Conservation (phyloP, 92 coral and sea anemone species). For the Isaurus tuberculatus region DNA sequence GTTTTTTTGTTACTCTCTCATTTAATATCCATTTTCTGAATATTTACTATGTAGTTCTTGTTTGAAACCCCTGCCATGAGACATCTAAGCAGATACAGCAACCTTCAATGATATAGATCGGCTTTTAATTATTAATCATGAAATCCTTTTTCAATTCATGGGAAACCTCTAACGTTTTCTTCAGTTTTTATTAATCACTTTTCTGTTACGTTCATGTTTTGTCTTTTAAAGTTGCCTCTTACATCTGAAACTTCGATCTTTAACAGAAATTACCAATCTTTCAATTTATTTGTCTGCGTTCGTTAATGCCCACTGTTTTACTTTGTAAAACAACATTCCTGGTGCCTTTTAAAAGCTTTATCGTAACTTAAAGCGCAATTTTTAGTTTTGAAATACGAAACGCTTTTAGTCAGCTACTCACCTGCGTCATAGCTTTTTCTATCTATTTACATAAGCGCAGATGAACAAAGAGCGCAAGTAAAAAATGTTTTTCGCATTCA, state of each 20-base stretch:
- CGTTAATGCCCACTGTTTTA: not conserved
- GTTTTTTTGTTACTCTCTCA: constrained; percentile 45
- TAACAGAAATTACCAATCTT: not conserved
- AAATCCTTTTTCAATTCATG: too few species aligned
- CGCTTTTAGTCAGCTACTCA: constrained; percentile 12
- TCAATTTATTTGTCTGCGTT: not conserved
- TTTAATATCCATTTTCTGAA: constrained; percentile 31
- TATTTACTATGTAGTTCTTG: not conserved
- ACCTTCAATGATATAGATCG: not conserved
- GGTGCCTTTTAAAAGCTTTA: not conserved
- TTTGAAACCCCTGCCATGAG: constrained; percentile 25
- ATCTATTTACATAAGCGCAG: constrained; percentile 41
- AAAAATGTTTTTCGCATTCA: constrained; percentile 21
- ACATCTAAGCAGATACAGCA: not conserved
- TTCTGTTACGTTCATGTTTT: not conserved
- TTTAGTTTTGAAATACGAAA: constrained; percentile 38
- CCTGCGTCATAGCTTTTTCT: constrained; percentile 37
- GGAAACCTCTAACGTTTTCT: not conserved
- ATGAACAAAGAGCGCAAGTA: constrained; percentile 27
- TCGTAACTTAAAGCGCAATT: not conserved
- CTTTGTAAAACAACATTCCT: not conserved
- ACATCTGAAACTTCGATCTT: not conserved
- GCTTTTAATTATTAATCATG: too few species aligned
- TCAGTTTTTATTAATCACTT: not conserved
- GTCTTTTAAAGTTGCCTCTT: not conserved